These are phyloP conservation scores for Potamilus streckersoni DNA, from an alignment of 1,140 invertebrate species.

Conservation along the genomic window DNA sequence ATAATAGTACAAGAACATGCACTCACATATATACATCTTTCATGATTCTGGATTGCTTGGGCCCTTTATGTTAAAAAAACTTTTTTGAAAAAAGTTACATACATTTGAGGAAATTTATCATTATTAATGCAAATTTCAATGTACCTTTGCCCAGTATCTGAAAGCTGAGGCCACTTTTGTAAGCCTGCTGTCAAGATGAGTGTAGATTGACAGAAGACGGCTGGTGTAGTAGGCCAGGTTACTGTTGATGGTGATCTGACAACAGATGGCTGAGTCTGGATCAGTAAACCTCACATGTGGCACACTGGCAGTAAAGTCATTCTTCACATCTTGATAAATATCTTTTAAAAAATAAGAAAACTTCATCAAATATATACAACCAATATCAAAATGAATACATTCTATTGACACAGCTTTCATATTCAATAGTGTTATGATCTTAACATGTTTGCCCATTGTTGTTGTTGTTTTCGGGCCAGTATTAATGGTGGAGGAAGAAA, in stretches of 20 bases:
- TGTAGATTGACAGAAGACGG: constrained; percentile 55
- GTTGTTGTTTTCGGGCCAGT: too few relatives aligned
- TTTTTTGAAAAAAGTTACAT: too few relatives aligned
- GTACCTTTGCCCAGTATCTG: constrained; percentile 64
- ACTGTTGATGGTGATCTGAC: constrained; percentile 55
- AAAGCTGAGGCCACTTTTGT: constrained; percentile 53
- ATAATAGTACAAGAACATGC: too few relatives aligned
- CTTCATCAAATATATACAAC: constrained; percentile 1
- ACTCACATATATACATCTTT: too few relatives aligned
- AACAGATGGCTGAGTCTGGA: constrained; percentile 30
- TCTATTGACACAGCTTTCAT: too few relatives aligned
- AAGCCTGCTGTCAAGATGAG: constrained; percentile 53
- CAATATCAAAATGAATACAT: not conserved
- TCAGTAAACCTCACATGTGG: constrained; percentile 58
- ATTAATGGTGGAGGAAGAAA: too few relatives aligned
- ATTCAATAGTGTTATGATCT: too few relatives aligned
- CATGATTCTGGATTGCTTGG: too few relatives aligned
- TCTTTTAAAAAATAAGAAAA: constrained; percentile 39
- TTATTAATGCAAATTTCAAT: not conserved
- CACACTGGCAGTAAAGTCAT: constrained; percentile 61
- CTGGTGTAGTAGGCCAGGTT: constrained; percentile 51
- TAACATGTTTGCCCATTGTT: too few relatives aligned
- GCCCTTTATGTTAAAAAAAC: too few relatives aligned
- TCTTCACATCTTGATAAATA: constrained; percentile 52
- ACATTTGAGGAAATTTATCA: too few relatives aligned